A percentile compares a stretch with the other conserved stretches of the same genome.
phyloP scores from a whole-genome alignment of 2,113 vertebrate genomes.

The Thermophis baileyi region DNA sequence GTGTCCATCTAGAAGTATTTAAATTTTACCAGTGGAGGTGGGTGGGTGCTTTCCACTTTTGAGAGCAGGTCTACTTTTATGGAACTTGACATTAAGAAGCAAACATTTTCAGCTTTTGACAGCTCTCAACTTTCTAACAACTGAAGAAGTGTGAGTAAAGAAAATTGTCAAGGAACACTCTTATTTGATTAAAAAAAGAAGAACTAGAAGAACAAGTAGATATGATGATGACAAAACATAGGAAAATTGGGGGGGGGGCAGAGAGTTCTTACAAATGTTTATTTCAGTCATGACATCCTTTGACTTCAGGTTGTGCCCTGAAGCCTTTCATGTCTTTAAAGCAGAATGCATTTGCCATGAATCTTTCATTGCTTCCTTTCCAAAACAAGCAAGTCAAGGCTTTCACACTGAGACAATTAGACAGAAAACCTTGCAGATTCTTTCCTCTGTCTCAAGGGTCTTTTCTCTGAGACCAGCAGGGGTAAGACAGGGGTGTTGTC shows the following conservation, averaged over 20 bases:
- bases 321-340: neutral
- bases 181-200: neutral
- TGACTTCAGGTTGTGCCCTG: neutral
- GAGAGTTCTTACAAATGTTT: neutral
- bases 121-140: neutral
- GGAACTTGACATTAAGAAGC: neutral
- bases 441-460: neutral
- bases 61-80: neutral
- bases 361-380: neutral
- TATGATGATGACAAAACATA: neutral
- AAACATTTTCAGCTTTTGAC: neutral
- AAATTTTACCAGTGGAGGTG: neutral
- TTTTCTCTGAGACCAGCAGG: neutral
- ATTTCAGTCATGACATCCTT: neutral
- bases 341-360: neutral
- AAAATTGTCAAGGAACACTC: neutral
- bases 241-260: neutral
- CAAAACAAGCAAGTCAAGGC: neutral
- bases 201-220: neutral
- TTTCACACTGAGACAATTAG: neutral
- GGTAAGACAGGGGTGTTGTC: neutral
- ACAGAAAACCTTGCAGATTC: constrained; percentile 1
- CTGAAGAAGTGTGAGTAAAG: neutral
- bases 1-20: neutral
- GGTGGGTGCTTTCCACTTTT: neutral